These are phyloP conservation scores for Chionodraco myersi DNA, from an alignment of 2,113 vertebrate species.

Conservation along the genomic window DNA sequence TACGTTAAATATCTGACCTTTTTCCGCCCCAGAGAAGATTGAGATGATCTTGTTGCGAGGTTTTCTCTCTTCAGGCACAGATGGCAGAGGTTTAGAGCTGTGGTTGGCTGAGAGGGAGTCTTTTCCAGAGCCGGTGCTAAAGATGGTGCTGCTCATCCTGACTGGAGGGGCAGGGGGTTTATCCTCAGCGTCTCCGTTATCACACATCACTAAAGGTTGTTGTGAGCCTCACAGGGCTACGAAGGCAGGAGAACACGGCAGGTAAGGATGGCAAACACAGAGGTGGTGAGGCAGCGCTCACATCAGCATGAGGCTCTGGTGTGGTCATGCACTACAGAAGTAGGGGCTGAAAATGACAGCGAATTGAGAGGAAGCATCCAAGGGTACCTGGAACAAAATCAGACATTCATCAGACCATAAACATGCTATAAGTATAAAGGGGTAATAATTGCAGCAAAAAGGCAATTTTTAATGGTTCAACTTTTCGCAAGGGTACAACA, in stretches of 20 bases:
- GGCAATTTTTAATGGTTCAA: no score
- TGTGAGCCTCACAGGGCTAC: slow-evolving; percentile 20
- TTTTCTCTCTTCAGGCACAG: slow-evolving; percentile 96
- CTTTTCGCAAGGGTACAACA: no score
- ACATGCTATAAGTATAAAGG: background rate
- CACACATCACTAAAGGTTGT: slow-evolving; percentile 87
- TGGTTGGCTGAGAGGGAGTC: slow-evolving; percentile 92
- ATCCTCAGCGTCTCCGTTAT: slow-evolving; percentile 96
- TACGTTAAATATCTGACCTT: slow-evolving; percentile 80
- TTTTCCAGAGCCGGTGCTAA: slow-evolving; percentile 89
- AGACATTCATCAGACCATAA: slow-evolving; percentile 12
- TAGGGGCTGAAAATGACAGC: slow-evolving; percentile 1
- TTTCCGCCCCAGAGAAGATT: slow-evolving; percentile 94
- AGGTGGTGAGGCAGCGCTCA: slow-evolving; percentile 60
- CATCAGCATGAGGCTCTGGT: slow-evolving; percentile 51
- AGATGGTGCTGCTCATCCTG: slow-evolving; percentile 93
- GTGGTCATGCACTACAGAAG: slow-evolving; percentile 50
- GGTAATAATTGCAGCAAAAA: background rate
- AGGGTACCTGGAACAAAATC: slow-evolving; percentile 27
- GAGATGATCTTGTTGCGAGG: slow-evolving; percentile 96
- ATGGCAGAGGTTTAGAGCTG: slow-evolving; percentile 95
- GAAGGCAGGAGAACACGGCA: slow-evolving; percentile 10
- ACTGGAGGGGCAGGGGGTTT: slow-evolving; percentile 98
- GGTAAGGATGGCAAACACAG: slow-evolving; percentile 45
- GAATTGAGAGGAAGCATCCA: slow-evolving; percentile 17